These are phyloP conservation scores for Macquaria ambigua DNA, from an alignment of 2,113 vertebrate genomes.

Conservation along the genomic window DNA sequence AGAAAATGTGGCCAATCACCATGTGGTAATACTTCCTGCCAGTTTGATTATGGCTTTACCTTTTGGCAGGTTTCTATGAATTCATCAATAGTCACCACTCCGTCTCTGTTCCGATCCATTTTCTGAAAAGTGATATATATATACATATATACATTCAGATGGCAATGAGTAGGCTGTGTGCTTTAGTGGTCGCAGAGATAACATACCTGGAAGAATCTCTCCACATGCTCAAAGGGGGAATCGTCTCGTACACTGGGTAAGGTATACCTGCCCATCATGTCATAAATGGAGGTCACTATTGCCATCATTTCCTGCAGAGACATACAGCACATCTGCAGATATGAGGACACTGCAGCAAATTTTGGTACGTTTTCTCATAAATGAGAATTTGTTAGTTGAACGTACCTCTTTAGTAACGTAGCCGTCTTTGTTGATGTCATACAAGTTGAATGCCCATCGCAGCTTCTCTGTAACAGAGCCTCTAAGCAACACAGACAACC, in stretches of 20 bases:
- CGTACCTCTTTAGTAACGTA: slow-evolving; percentile 94
- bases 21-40: neutral
- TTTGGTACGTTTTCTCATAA: neutral
- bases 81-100: slow-evolving; percentile 95
- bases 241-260: slow-evolving; percentile 88
- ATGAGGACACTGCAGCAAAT: neutral
- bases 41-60: slow-evolving; percentile 79
- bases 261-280: slow-evolving; percentile 96
- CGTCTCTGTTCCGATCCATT: slow-evolving; percentile 90
- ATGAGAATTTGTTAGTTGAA: neutral
- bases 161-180: neutral
- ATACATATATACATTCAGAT: neutral
- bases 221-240: slow-evolving; percentile 89
- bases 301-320: slow-evolving; percentile 93
- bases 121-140: slow-evolving; percentile 79
- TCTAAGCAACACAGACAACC: slow-evolving; percentile 92
- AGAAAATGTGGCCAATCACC: neutral
- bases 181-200: slow-evolving; percentile 10
- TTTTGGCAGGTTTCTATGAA: slow-evolving; percentile 96
- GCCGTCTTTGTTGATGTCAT: slow-evolving; percentile 97
- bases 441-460: slow-evolving; percentile 96
- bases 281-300: slow-evolving; percentile 96
- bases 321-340: neutral
- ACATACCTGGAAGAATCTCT: slow-evolving; percentile 94
- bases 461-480: slow-evolving; percentile 95